Evolutionary conservation across 2,888 invertebrate species (phyloP).

Genomic region (Hemithea aestivaria): DNA sequence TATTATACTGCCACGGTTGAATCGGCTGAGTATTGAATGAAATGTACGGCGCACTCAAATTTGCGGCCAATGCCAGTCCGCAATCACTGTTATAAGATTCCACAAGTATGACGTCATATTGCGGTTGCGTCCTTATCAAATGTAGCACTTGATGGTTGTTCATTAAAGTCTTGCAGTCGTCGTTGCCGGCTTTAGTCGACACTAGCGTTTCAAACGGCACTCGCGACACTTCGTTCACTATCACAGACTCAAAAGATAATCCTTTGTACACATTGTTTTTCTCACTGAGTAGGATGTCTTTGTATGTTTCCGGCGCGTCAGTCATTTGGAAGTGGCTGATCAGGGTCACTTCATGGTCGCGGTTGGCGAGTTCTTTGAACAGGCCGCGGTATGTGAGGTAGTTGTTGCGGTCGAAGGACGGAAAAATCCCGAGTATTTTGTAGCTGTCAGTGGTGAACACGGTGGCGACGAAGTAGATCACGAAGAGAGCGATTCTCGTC

Average conservation of each 20-base stretch:
- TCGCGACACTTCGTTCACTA: slow-evolving; percentile 66
- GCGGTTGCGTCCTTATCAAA: slow-evolving; percentile 68
- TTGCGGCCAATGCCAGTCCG: slow-evolving; percentile 82
- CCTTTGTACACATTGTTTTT: slow-evolving; percentile 58
- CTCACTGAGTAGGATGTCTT: slow-evolving; percentile 72
- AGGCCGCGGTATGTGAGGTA: slow-evolving; percentile 71
- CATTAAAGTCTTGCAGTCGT: slow-evolving; percentile 71
- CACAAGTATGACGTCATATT: slow-evolving; percentile 84
- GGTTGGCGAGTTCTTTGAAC: slow-evolving; percentile 69
- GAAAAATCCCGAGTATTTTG: slow-evolving; percentile 76
- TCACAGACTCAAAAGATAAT: slow-evolving; percentile 69
- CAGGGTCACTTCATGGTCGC: slow-evolving; percentile 76
- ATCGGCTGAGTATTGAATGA: slow-evolving; percentile 76
- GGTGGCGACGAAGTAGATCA: slow-evolving; percentile 49
- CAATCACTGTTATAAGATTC: slow-evolving; percentile 88
- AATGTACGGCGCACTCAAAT: slow-evolving; percentile 82
- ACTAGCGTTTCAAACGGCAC: slow-evolving; percentile 71
- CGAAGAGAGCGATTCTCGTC: slow-evolving; percentile 46
- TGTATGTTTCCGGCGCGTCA: slow-evolving; percentile 70
- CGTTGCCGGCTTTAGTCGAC: slow-evolving; percentile 69
- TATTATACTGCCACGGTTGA: slow-evolving; percentile 75
- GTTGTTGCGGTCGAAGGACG: slow-evolving; percentile 73
- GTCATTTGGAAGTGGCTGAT: slow-evolving; percentile 71
- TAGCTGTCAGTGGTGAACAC: slow-evolving; percentile 54
- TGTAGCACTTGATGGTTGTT: slow-evolving; percentile 73